Base-by-base conservation (phyloP, 2,888 invertebrate species). In the Teleogryllus oceanicus region DNA sequence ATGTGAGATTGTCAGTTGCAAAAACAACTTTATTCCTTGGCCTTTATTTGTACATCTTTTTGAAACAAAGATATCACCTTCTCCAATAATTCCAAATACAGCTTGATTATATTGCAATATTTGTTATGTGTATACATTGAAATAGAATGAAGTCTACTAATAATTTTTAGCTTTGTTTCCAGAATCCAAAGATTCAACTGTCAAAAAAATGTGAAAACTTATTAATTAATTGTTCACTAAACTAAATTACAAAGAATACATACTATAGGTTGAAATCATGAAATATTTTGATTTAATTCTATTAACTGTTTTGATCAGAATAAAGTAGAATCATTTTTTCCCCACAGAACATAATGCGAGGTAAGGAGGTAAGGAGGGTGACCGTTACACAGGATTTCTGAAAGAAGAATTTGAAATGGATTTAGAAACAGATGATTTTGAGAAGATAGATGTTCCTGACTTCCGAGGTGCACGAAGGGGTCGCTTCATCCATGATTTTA, bases 401-500 rank as follows among this genome's bases (percentile, higher is more conserved):
- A 92, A 92, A 80, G 96, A 97, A 87, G 91, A 93, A 83, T 91
- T 97, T 84, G 95, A 96, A 85, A 90, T 97, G 83, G 94, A 93
- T 85, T 86, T 92, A 76, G 90, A 91, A 78, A 89, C 91, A 49
- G 93, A 93, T 83, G 89, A 90, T 79, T 93, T 93, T 85, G 95
- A 97, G 86, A 94, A 93, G 87, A 95, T 98, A 84, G 92, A 94
- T 84, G 96, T 98, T 11, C 93, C 94, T 18, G 93, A 94, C 85
- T 95, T 95, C 85, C 92, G 92, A 82, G 93, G 94, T 83, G 96
- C 95, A 1, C 91, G 93, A 62, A 91, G 91, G 77, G 95, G 96
- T 80, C 91, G 94, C 82, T 97, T 97, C 85, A 92, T 98, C 84
- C 98, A 98, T 85, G 97, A 98, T 87, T 98, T 98, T 86, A 92